Evolutionary conservation across 2,888 invertebrate genomes (phyloP), one percentile per base, ranked within the genome.

Genomic region (Lacanobia wlatinum): DNA sequence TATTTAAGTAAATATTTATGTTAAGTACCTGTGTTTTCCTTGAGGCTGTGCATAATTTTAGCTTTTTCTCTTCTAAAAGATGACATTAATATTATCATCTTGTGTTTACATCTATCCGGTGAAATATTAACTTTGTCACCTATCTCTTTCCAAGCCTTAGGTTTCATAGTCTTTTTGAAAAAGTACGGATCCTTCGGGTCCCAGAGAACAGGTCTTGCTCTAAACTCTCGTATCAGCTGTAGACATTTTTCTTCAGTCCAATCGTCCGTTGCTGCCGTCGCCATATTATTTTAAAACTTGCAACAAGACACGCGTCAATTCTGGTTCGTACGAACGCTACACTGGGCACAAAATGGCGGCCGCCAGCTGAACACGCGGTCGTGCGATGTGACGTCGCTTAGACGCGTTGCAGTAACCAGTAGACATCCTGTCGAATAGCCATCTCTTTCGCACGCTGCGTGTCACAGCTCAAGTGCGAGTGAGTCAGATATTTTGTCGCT

Each of bases 61-160:
- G 89, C 82, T 75, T 92, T 92, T 85, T 92, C 92, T 76, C 92
- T 84, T 81, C 91, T 84, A 72, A 91, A 90, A 34, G 90, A 90
- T 21, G 91, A 90, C 86, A 89, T 86, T 53, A 92, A 80, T 74
- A 89, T 83, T 14, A 69, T 82, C 87, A 91, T 91, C 76, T 93
- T 93, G 70, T 87, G 85, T 73, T 88, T 91, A 83, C 91, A 92
- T 62, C 78, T 80, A 1, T 87, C 85, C 12, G 87, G 70, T 1
- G 84, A 56, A 40, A 86, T 75, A 14, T 86, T 76, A 8, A 92
- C 10, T 8, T 38, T 73, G 18, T 73, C 62, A 5, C 88, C 87
- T 63, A 93, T 88, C 14, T 88, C 89, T 1, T 80, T 55, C 92
- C 92, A 92, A 67, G 87, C 81, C 21, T 56, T 67, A 12, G 75